A percentile compares a stretch with the other conserved stretches of the same genome.
phyloP scores from a whole-genome alignment of 2,113 vertebrate species.

The Ptyas mucosa region DNA sequence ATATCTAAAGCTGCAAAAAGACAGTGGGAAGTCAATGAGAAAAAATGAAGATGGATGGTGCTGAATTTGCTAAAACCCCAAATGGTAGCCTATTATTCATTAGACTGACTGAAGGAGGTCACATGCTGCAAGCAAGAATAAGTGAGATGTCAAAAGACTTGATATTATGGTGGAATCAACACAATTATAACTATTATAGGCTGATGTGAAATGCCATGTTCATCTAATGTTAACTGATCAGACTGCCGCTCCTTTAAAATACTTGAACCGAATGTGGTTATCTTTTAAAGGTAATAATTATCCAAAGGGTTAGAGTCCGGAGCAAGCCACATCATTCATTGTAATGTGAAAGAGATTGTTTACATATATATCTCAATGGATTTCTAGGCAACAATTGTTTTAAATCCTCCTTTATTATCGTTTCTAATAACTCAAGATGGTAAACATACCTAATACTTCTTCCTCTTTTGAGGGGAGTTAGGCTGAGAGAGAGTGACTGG shows the following conservation, averaged over 20 bases:
- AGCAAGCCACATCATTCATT: background rate
- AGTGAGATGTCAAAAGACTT: slow-evolving; percentile 49
- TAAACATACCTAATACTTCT: background rate
- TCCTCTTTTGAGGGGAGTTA: background rate
- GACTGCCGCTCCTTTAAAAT: background rate
- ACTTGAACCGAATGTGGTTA: background rate
- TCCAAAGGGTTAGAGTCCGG: background rate
- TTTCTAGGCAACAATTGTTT: background rate
- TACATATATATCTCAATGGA: background rate
- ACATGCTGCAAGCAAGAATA: slow-evolving; percentile 35
- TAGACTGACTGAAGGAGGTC: slow-evolving; percentile 34
- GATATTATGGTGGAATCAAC: slow-evolving; percentile 30
- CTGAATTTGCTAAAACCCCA: slow-evolving; percentile 13
- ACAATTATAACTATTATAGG: slow-evolving; percentile 44
- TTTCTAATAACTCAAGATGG: background rate
- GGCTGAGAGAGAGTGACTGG: too few relatives aligned
- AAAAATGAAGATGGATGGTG: slow-evolving; percentile 23
- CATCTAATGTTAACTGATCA: background rate
- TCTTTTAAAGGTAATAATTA: background rate
- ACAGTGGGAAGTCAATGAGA: background rate
- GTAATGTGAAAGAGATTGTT: background rate
- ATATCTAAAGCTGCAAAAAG: slow-evolving; percentile 24
- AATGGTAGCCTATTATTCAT: slow-evolving; percentile 26
- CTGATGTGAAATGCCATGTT: slow-evolving; percentile 2
- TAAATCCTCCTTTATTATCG: background rate